phyloP scores from a whole-genome alignment of 2,888 invertebrate genomes.

The Poecilus cupreus region DNA sequence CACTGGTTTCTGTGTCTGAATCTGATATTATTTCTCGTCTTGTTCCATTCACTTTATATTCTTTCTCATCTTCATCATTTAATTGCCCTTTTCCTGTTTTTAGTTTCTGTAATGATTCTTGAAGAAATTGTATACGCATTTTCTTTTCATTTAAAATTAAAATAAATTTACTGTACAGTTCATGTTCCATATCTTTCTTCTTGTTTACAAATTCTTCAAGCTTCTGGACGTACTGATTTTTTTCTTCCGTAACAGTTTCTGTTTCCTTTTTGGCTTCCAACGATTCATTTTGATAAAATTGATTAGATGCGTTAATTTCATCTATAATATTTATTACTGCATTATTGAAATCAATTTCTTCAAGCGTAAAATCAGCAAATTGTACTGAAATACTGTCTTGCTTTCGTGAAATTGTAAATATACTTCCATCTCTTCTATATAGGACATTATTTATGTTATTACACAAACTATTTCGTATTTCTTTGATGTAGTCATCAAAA shows the following conservation, averaged over 20 bases:
- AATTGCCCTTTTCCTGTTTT: conserved; percentile 59
- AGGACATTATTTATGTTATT: neutral
- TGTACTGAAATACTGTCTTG: conserved; percentile 60
- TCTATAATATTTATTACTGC: conserved; percentile 8
- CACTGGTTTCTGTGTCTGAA: conserved; percentile 60
- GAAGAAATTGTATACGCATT: conserved; percentile 68
- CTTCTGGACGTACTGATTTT: conserved; percentile 58
- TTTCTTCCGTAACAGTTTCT: conserved; percentile 42
- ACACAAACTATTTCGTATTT: conserved; percentile 49
- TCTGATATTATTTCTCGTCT: conserved; percentile 58
- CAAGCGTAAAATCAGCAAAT: conserved; percentile 60
- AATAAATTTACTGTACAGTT: conserved; percentile 67
- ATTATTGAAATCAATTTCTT: conserved; percentile 8
- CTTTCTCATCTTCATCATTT: neutral
- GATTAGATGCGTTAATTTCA: neutral
- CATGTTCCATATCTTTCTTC: conserved; percentile 64
- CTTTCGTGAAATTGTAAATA: conserved; percentile 28
- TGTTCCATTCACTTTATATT: conserved; percentile 19
- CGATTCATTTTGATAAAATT: neutral
- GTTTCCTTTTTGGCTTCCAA: neutral
- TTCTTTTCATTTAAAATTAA: conserved; percentile 70
- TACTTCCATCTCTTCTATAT: neutral
- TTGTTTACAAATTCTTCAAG: conserved; percentile 60
- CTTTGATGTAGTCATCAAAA: conserved; percentile 61
- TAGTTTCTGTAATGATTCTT: conserved; percentile 67